Conservation (phyloP, 2,797 vertebrate species). For the Spinus pinus region DNA sequence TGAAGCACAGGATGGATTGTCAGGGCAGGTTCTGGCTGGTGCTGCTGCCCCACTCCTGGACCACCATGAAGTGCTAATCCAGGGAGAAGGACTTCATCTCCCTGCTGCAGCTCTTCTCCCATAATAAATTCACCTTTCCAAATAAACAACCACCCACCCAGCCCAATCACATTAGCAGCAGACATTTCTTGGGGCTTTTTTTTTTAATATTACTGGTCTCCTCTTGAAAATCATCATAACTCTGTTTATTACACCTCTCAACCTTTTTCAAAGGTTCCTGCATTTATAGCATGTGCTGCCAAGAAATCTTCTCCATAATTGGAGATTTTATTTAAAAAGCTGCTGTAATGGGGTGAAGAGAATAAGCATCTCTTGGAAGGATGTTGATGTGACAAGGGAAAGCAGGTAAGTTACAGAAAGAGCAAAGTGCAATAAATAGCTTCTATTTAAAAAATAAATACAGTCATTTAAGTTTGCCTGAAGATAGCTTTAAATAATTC, state of each 20-base stretch:
- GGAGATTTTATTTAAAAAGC: not conserved
- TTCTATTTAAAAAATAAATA: slow-evolving; percentile 26
- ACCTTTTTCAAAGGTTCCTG: not conserved
- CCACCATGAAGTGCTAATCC: not conserved
- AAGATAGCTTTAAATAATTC: slow-evolving; percentile 28
- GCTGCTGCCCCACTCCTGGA: not conserved
- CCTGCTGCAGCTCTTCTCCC: not conserved
- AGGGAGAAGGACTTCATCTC: not conserved
- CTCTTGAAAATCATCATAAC: not conserved
- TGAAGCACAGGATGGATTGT: not conserved
- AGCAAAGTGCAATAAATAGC: not conserved
- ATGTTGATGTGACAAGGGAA: not conserved
- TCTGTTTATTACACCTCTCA: not conserved
- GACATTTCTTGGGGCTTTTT: accelerated
- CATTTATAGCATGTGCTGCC: not conserved
- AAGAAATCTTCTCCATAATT: not conserved
- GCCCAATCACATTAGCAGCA: not conserved
- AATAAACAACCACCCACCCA: not conserved
- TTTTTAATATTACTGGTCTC: not conserved
- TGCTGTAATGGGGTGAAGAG: not conserved
- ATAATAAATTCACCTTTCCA: not conserved
- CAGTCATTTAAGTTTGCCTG: not conserved
- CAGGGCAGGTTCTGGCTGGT: accelerated
- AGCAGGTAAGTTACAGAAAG: not conserved
- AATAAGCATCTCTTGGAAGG: not conserved